Conservation (phyloP, 2,888 invertebrate species). For the Pterobdella sp. region DNA sequence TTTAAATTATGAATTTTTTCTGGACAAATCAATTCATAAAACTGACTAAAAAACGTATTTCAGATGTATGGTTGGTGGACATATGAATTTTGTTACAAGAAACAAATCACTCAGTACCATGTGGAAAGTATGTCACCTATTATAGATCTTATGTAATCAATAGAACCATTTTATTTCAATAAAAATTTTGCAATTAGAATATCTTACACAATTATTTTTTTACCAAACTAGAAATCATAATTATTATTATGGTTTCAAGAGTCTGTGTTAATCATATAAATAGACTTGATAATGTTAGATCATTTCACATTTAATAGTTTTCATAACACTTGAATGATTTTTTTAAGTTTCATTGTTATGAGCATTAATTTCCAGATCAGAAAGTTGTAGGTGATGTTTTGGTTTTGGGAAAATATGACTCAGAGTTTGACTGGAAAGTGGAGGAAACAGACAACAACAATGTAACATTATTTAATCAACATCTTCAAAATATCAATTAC, state of each 20-base stretch:
- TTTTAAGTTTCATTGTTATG: background rate
- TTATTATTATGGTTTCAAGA: too few species aligned
- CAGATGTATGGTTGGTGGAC: conserved; percentile 55
- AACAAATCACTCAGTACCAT: conserved; percentile 52
- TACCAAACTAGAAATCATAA: too few species aligned
- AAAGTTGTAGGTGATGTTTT: conserved; percentile 29
- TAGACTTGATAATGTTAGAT: too few species aligned
- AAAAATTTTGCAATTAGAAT: too few species aligned
- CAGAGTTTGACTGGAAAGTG: conserved; percentile 49
- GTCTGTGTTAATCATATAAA: too few species aligned
- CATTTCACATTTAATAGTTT: background rate
- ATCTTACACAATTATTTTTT: too few species aligned
- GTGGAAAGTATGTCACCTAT: conserved; percentile 46
- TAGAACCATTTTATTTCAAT: too few species aligned
- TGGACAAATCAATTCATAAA: too few species aligned
- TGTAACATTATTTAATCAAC: background rate
- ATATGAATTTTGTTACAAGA: conserved; percentile 54
- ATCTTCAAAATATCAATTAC: conserved; percentile 31
- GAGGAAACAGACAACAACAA: background rate
- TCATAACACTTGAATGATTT: background rate
- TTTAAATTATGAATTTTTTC: too few species aligned
- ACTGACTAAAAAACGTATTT: too few species aligned
- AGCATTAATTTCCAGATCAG: conserved; percentile 26
- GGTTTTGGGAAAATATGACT: conserved; percentile 43
- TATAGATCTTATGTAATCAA: too few species aligned